Evolutionary conservation across 2,888 invertebrate genomes (phyloP).

Genomic region (Neocrepidodera transversa): DNA sequence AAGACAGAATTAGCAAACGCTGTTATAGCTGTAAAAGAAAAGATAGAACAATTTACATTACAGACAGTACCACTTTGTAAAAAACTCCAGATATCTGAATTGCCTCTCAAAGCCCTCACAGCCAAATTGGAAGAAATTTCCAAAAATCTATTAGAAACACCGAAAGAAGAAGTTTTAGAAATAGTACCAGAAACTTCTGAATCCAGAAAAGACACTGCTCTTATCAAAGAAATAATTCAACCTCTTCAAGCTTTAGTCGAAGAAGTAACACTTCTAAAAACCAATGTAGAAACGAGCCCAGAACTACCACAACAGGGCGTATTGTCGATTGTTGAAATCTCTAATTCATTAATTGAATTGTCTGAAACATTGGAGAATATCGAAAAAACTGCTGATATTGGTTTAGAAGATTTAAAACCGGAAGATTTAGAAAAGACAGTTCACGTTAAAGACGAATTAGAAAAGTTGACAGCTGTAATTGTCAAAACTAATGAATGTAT

Average conservation of each 20-base stretch:
- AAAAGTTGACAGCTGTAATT: conserved; percentile 32
- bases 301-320: conserved; percentile 32
- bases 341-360: conserved; percentile 3
- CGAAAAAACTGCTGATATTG: conserved; percentile 2
- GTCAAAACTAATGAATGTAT: conserved; percentile 25
- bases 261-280: conserved; percentile 32
- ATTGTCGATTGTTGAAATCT: conserved; percentile 35
- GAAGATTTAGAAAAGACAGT: not conserved
- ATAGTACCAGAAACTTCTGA: not conserved
- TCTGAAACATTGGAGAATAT: conserved; percentile 12
- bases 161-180: not conserved
- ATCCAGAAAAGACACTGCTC: conserved; percentile 2
- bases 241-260: conserved; percentile 22
- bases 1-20: conserved; percentile 32
- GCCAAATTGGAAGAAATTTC: conserved; percentile 21
- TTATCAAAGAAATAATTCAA: conserved; percentile 16
- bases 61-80: conserved; percentile 2
- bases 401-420: conserved; percentile 1
- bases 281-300: conserved; percentile 30
- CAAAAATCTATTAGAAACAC: conserved; percentile 8
- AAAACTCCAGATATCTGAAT: conserved; percentile 15
- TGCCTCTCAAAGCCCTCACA: conserved; percentile 30
- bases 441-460: conserved; percentile 25
- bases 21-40: conserved; percentile 34
- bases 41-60: conserved; percentile 26